Conservation (phyloP, 1,140 invertebrate species). For the Theocolax elegans region DNA sequence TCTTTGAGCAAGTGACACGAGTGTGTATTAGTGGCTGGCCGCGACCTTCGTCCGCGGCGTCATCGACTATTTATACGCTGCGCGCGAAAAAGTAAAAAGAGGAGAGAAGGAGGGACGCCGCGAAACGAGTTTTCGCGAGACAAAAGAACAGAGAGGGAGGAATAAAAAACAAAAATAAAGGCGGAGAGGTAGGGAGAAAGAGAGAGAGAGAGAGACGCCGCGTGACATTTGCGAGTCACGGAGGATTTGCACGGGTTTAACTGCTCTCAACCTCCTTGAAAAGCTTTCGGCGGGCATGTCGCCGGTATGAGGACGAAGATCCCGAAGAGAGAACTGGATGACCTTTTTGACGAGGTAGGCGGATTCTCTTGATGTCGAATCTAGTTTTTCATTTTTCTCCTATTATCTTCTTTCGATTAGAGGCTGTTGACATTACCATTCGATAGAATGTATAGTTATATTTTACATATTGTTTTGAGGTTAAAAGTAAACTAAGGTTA, state of each 20-base stretch:
- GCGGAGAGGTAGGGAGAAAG: too few species aligned
- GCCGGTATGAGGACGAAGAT: constrained; percentile 61
- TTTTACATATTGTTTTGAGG: too few species aligned
- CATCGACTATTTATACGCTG: constrained; percentile 58
- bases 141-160: constrained; percentile 4
- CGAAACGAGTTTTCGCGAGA: constrained; percentile 20
- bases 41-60: constrained; percentile 53
- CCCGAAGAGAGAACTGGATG: constrained; percentile 60
- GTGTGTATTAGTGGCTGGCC: constrained; percentile 40
- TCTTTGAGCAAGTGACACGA: constrained; percentile 43
- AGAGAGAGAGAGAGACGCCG: too few species aligned
- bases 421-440: too few species aligned
- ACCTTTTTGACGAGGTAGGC: constrained; percentile 64
- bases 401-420: constrained; percentile 1
- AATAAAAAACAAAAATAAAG: constrained; percentile 19
- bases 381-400: too few species aligned
- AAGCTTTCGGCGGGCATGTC: constrained; percentile 53
- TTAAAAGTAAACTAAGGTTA: too few species aligned
- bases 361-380: too few species aligned
- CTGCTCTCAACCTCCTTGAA: constrained; percentile 20
- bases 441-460: too few species aligned
- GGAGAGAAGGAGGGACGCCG: constrained; percentile 31
- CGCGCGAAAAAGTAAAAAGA: constrained; percentile 41
- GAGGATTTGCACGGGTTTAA: neutral
- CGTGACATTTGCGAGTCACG: constrained; percentile 21